Conservation (phyloP, 2,888 invertebrate genomes). For the Spisula solida region DNA sequence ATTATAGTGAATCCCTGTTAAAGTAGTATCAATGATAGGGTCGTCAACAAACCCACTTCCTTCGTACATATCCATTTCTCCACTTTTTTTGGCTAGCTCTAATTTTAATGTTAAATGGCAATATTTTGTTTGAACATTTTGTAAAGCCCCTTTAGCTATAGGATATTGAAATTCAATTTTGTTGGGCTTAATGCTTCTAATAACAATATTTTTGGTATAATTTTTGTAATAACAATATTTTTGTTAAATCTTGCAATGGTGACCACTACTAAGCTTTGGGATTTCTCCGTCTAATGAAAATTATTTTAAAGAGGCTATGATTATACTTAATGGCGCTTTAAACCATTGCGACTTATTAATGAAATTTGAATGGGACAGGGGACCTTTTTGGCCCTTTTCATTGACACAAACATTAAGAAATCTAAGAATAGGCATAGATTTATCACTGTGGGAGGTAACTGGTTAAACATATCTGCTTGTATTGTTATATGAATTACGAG, state of each 20-base stretch:
- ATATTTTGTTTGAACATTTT: not conserved
- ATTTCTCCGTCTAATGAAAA: not conserved
- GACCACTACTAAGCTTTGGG: not conserved
- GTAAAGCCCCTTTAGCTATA: not conserved
- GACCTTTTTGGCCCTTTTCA: not conserved
- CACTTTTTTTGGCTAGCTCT: not conserved
- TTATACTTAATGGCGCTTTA: not conserved
- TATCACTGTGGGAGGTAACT: conserved; percentile 2
- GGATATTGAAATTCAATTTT: not conserved
- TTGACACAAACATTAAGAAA: not conserved
- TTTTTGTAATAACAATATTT: conserved; percentile 4
- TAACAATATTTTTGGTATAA: not conserved
- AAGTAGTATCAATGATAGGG: not conserved
- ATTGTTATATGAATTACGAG: not conserved
- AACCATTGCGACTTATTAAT: not conserved
- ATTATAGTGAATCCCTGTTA: not conserved
- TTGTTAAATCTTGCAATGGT: not conserved
- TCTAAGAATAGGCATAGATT: not conserved
- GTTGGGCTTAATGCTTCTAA: not conserved
- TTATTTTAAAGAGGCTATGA: not conserved
- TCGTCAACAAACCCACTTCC: not conserved
- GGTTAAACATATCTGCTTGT: not conserved
- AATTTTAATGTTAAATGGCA: not conserved
- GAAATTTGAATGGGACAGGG: not conserved
- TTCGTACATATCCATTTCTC: not conserved